Conservation (phyloP, 1,140 invertebrate genomes). For the Drosophila serrata region DNA sequence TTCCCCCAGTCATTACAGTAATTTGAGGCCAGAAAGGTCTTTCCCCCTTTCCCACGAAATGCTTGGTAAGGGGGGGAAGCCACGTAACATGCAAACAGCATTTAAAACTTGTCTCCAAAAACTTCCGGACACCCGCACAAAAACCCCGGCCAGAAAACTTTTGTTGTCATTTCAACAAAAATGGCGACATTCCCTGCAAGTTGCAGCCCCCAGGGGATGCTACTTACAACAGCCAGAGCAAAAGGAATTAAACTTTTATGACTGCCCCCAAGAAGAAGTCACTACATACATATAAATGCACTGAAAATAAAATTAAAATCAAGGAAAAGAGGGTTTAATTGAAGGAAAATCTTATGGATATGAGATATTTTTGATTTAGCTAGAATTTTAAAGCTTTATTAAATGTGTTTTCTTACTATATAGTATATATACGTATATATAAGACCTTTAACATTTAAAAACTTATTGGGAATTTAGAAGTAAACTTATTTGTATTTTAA, state of each 20-base stretch:
- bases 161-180: slow-evolving; percentile 77
- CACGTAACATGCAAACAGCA: slow-evolving; percentile 79
- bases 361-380: too few species aligned
- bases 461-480: too few species aligned
- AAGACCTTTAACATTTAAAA: too few species aligned
- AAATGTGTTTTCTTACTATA: too few species aligned
- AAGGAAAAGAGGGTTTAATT: neutral
- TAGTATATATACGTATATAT: too few species aligned
- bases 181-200: slow-evolving; percentile 68
- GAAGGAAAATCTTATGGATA: neutral
- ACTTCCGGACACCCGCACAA: slow-evolving; percentile 31
- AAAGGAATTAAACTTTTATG: slow-evolving; percentile 69
- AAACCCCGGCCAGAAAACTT: slow-evolving; percentile 57
- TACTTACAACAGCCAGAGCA: slow-evolving; percentile 61
- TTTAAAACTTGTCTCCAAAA: slow-evolving; percentile 77
- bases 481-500: too few species aligned
- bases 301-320: neutral
- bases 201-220: slow-evolving; percentile 63
- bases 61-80: slow-evolving; percentile 19
- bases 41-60: slow-evolving; percentile 1
- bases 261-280: slow-evolving; percentile 57
- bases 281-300: slow-evolving; percentile 6
- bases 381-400: neutral
- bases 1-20: slow-evolving; percentile 56
- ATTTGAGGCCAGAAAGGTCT: slow-evolving; percentile 57